Evolutionary conservation across 2,888 invertebrate genomes (phyloP).

Genomic region (Dicyrtoma fusca): DNA sequence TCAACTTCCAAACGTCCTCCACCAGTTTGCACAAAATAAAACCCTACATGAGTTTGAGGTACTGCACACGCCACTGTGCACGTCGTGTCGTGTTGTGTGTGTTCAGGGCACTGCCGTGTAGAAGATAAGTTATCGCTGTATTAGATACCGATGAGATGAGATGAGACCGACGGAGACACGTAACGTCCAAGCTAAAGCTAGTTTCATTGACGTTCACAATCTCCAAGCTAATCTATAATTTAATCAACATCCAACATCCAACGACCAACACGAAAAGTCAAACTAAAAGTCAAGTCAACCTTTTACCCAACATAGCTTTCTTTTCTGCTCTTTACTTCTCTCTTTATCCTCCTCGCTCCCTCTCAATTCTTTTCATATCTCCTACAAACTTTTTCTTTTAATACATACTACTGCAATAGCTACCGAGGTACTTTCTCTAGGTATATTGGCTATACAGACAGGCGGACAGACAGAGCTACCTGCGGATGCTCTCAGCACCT

Average conservation of each 20-base stretch:
- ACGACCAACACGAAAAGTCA: not conserved
- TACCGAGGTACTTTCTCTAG: too few species aligned
- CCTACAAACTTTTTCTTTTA: slow-evolving; percentile 2
- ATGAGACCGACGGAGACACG: not conserved
- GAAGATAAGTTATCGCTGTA: too few species aligned
- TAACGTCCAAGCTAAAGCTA: not conserved
- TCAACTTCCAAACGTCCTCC: too few species aligned
- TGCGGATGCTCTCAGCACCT: too few species aligned
- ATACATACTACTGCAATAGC: too few species aligned
- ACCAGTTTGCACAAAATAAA: too few species aligned
- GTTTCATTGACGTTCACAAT: not conserved
- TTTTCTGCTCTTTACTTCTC: slow-evolving; percentile 13
- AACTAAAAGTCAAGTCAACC: slow-evolving; percentile 5
- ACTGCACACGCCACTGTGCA: too few species aligned
- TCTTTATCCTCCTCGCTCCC: not conserved
- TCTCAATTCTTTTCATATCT: not conserved
- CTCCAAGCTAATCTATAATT: slow-evolving; percentile 17
- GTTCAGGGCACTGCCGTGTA: too few species aligned
- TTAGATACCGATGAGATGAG: not conserved
- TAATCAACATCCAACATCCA: slow-evolving; percentile 16
- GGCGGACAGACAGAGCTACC: too few species aligned
- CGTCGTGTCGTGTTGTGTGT: too few species aligned
- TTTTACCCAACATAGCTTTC: not conserved
- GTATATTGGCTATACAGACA: too few species aligned
- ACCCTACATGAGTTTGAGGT: too few species aligned